Conservation (phyloP, 2,888 invertebrate genomes). For the Lithosia quadra region DNA sequence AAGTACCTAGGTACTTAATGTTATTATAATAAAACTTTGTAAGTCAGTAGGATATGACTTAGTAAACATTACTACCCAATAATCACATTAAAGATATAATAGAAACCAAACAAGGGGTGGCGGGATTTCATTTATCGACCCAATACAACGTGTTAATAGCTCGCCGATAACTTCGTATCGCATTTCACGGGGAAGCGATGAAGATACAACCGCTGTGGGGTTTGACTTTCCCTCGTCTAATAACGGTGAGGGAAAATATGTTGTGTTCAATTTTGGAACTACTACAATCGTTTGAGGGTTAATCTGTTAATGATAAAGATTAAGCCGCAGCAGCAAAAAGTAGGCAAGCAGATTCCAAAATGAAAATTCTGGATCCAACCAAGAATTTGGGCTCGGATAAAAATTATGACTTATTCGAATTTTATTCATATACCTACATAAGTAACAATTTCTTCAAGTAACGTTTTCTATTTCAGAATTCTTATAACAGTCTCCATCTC, state of each 20-base stretch:
- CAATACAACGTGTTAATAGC: slow-evolving; percentile 54
- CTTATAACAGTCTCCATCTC: neutral
- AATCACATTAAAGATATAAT: slow-evolving; percentile 33
- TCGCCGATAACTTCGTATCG: slow-evolving; percentile 52
- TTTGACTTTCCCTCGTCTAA: slow-evolving; percentile 17
- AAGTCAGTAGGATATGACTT: neutral
- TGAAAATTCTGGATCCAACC: too few species aligned
- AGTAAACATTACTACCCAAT: slow-evolving; percentile 17
- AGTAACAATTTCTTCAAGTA: too few species aligned
- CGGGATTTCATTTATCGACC: slow-evolving; percentile 58
- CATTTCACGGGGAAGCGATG: slow-evolving; percentile 51
- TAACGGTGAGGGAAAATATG: slow-evolving; percentile 21
- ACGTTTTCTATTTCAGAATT: too few species aligned
- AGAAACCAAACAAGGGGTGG: slow-evolving; percentile 49
- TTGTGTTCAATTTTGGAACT: slow-evolving; percentile 13
- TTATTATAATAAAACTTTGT: neutral
- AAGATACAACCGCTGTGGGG: slow-evolving; percentile 34
- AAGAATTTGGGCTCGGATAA: too few species aligned
- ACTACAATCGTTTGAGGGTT: slow-evolving; percentile 21
- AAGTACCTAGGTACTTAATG: too few species aligned
- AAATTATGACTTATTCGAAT: too few species aligned
- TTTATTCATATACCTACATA: too few species aligned
- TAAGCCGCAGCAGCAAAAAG: too few species aligned
- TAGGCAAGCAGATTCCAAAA: too few species aligned
- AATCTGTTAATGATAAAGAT: slow-evolving; percentile 22